phyloP scores from a whole-genome alignment of 2,888 invertebrate genomes.

The Cylloceria caligata region DNA sequence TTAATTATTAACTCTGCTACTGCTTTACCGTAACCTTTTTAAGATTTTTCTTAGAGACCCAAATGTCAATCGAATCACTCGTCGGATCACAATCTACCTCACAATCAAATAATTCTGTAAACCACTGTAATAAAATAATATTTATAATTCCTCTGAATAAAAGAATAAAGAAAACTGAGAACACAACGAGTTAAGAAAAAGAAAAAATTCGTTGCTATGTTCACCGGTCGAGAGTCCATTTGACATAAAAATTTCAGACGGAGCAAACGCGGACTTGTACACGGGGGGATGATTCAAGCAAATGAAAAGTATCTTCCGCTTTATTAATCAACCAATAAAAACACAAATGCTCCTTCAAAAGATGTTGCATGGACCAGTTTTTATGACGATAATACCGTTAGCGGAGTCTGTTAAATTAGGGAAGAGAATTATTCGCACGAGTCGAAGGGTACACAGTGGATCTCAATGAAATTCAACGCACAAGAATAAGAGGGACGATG shows the following conservation, averaged over 20 bases:
- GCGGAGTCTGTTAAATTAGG: not conserved
- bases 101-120: not conserved
- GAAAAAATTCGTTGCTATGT: not conserved
- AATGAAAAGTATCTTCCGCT: not conserved
- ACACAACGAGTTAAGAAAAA: not conserved
- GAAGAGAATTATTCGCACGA: not conserved
- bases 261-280: not conserved
- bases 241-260: not conserved
- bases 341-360: not conserved
- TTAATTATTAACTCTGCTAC: too few relatives aligned
- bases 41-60: not conserved
- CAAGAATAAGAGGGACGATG: not conserved
- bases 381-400: not conserved
- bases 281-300: not conserved
- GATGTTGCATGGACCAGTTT: not conserved
- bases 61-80: not conserved
- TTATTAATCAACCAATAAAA: not conserved
- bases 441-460: not conserved
- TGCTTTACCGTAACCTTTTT: too few relatives aligned
- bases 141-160: not conserved
- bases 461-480: not conserved
- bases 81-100: not conserved
- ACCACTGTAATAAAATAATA: not conserved
- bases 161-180: not conserved
- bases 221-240: conserved; percentile 2